Evolutionary conservation across 2,797 vertebrate species (phyloP).

Genomic region (Distichodus sexfasciatus): DNA sequence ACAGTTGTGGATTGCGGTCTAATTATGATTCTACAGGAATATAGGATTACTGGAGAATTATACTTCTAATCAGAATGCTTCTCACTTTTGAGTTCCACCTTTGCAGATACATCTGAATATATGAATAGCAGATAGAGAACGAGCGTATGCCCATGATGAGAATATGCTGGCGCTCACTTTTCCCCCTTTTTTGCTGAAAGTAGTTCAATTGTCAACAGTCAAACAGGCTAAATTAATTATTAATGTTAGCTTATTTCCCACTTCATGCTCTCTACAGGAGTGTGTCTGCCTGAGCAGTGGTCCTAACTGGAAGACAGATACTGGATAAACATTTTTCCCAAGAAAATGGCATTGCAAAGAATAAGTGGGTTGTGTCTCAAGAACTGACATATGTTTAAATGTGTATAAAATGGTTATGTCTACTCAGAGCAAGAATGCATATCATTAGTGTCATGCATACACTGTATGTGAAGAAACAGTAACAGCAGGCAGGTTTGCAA

Average conservation of each 20-base stretch:
- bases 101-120: too few relatives aligned
- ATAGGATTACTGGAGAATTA: too few relatives aligned
- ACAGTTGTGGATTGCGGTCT: too few relatives aligned
- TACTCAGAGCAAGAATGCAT: neutral
- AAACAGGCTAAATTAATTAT: constrained; percentile 67
- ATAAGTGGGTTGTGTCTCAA: neutral
- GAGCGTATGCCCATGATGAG: too few relatives aligned
- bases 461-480: neutral
- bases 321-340: constrained; percentile 44
- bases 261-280: constrained; percentile 53
- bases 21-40: too few relatives aligned
- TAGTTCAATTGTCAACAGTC: constrained; percentile 61
- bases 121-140: too few relatives aligned
- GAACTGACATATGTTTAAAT: neutral
- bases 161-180: too few relatives aligned
- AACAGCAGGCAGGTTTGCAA: neutral
- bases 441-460: neutral
- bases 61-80: too few relatives aligned
- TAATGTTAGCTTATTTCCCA: constrained; percentile 64
- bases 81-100: too few relatives aligned
- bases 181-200: constrained; percentile 64
- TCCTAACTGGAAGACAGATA: constrained; percentile 64
- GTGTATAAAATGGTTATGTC: neutral
- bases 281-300: constrained; percentile 48
- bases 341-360: constrained; percentile 44